phyloP scores from a whole-genome alignment of 2,888 invertebrate genomes.

The Cheilosia vulpina region DNA sequence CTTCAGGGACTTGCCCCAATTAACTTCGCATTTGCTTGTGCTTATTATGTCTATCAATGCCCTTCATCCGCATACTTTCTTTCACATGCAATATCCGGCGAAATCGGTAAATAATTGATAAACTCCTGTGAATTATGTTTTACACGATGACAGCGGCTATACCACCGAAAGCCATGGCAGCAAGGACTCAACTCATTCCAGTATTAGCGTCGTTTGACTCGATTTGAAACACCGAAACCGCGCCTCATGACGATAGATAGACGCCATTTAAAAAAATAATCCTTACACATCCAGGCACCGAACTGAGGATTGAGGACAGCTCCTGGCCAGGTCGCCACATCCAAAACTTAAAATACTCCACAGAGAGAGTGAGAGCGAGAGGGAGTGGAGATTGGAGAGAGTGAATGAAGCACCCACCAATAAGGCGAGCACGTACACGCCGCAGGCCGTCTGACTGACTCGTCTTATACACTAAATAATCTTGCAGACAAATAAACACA shows the following conservation, averaged over 20 bases:
- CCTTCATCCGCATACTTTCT: not conserved
- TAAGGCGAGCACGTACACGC: slow-evolving; percentile 6
- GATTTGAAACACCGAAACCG: slow-evolving; percentile 3
- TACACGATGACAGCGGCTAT: not conserved
- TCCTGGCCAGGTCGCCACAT: not conserved
- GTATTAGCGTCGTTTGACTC: slow-evolving; percentile 31
- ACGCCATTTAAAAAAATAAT: slow-evolving; percentile 13
- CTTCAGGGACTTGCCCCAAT: slow-evolving; percentile 30
- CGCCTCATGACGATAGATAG: slow-evolving; percentile 1
- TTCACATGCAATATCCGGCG: slow-evolving; percentile 32
- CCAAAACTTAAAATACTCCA: not conserved
- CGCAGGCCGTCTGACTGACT: slow-evolving; percentile 14
- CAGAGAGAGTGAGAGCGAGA: too few species aligned
- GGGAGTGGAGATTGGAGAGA: not conserved
- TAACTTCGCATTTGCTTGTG: slow-evolving; percentile 39
- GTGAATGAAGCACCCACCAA: not conserved
- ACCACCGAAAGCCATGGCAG: not conserved
- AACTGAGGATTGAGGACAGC: too few species aligned
- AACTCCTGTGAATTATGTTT: slow-evolving; percentile 20
- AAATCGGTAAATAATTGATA: slow-evolving; percentile 56
- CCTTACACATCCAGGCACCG: not conserved
- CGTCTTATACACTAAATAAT: slow-evolving; percentile 8
- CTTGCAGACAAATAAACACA: slow-evolving; percentile 36
- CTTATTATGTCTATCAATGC: not conserved
- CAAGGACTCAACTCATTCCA: slow-evolving; percentile 6